These are phyloP conservation scores for Zygothrica quintamaculata DNA, from an alignment of 2,888 invertebrate genomes.

Conservation along the genomic window DNA sequence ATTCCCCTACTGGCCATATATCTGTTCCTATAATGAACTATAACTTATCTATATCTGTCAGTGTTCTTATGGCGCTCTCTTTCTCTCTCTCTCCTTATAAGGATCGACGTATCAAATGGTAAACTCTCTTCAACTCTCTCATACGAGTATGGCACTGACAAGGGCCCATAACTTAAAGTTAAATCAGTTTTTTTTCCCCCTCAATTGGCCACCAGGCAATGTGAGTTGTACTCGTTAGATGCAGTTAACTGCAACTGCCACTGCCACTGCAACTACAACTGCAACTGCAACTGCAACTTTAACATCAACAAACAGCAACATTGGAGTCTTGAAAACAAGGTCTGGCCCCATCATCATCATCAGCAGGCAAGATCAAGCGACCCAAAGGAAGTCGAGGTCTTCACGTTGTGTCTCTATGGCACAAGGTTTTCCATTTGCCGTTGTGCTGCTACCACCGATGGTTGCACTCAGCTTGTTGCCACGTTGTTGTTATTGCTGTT, in stretches of 20 bases:
- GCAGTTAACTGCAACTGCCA: slow-evolving; percentile 43
- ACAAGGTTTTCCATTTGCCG: slow-evolving; percentile 61
- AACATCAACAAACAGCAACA: neutral
- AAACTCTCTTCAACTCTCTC: slow-evolving; percentile 4
- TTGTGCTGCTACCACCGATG: slow-evolving; percentile 6
- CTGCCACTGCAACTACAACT: slow-evolving; percentile 20
- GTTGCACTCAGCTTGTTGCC: slow-evolving; percentile 19
- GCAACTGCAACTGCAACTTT: slow-evolving; percentile 20
- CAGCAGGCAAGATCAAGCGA: slow-evolving; percentile 41
- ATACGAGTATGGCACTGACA: slow-evolving; percentile 45
- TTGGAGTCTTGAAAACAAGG: slow-evolving; percentile 42
- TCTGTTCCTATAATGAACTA: neutral
- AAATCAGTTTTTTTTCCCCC: slow-evolving; percentile 65
- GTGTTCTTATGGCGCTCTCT: neutral
- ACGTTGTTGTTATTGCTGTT: neutral
- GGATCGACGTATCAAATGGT: neutral
- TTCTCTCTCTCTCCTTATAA: neutral
- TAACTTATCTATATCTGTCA: neutral
- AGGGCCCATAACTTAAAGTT: slow-evolving; percentile 42
- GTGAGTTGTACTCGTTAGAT: slow-evolving; percentile 16
- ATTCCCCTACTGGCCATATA: neutral
- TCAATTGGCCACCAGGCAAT: slow-evolving; percentile 54
- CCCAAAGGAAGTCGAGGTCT: slow-evolving; percentile 81
- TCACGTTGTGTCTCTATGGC: slow-evolving; percentile 51
- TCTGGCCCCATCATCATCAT: slow-evolving; percentile 41